phyloP scores from a whole-genome alignment of 2,113 vertebrate species.

The Mustela lutreola region DNA sequence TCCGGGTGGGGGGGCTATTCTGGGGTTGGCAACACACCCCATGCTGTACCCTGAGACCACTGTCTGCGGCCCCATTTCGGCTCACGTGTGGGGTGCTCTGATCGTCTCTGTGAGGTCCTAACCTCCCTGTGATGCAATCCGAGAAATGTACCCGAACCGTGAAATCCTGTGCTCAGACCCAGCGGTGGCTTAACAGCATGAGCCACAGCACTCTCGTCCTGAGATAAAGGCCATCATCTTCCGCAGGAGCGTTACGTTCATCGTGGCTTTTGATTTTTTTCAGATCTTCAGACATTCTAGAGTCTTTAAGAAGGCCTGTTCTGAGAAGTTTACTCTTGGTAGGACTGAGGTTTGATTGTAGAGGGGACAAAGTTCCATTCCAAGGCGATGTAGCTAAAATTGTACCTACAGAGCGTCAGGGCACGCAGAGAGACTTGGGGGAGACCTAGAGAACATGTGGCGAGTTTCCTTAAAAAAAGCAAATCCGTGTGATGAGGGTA shows the following conservation, averaged over 20 bases:
- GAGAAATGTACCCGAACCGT: neutral
- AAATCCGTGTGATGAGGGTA: neutral
- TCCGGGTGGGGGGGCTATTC: neutral
- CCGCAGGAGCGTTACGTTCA: neutral
- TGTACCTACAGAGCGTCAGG: neutral
- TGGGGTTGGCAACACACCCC: no score
- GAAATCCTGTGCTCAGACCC: neutral
- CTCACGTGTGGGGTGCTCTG: fast-evolving
- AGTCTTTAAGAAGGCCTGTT: neutral
- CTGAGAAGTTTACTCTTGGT: neutral
- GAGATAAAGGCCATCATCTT: neutral
- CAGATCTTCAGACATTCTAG: neutral
- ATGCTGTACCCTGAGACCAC: fast-evolving
- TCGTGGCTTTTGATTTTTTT: neutral
- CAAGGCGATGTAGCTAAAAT: neutral
- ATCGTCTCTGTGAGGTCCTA: neutral
- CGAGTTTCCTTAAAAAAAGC: neutral
- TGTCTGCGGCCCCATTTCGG: neutral
- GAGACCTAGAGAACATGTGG: neutral
- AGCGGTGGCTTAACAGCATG: neutral
- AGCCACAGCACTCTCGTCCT: no score
- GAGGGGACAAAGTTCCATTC: neutral
- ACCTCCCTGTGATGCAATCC: neutral
- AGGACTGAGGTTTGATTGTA: neutral
- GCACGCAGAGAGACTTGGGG: neutral